Evolutionary conservation across 2,797 vertebrate species (phyloP), one percentile per base, ranked within the genome.

Genomic region (Oryzias dopingdopingensis): DNA sequence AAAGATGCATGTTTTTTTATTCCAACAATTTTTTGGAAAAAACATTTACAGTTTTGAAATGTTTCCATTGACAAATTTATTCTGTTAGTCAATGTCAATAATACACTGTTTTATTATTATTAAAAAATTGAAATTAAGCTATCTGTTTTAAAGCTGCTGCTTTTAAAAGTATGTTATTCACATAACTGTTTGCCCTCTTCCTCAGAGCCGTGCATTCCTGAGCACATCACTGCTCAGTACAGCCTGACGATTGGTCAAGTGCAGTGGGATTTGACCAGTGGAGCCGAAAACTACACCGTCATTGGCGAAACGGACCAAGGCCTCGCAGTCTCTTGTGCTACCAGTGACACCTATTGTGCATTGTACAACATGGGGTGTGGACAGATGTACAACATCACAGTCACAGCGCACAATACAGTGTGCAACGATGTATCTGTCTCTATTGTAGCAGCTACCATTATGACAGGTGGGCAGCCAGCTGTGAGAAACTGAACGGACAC

Each of bases 181-280:
- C 2, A 6, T 16, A 17, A 16, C 13, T 32, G 44, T 62, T 37
- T n/a, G 3, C 57, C 22, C 8, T 65, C 5, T 79, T 16, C 54
- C 47, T 2, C 69, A 93, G 92, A 67, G 42, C 89, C 92, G 0
- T 93, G 92, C 69, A 37, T 75, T 55, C 89, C 92, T 0, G 29
- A 52, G 17, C 56, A 79, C 18, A 62, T 91, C 67, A 72, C 8
- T 51, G 60, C 66, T 2, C n/a, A 50, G 20, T 93, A 93, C 79
- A 67, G 51, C 10, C 0, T 72, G 10, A 49, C 57, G 2, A 86
- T 91, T 0, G 88, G 82, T 37, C 87, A 89, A 77, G 62, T 92
- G 42, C 16, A 55, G 32, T 93, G 92, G 92, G 87, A 90, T 63
- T 12, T 1, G 16, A 47, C 75, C 2, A 15, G 16, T 3, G 91